Conservation (phyloP, 2,797 vertebrate species). For the Eptatretus atami region DNA sequence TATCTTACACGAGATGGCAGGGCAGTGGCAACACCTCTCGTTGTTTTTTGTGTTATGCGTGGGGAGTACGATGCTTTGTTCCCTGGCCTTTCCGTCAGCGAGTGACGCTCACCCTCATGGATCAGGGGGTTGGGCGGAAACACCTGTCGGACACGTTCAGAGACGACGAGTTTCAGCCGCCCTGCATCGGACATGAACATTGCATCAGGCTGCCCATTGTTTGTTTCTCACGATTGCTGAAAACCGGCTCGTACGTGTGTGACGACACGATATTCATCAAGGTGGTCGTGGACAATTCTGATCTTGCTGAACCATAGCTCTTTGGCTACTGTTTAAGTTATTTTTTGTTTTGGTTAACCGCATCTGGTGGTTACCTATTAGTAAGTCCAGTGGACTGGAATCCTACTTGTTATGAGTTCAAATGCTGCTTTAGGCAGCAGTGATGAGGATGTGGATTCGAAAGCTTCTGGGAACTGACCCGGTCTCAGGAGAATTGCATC, state of each 20-base stretch:
- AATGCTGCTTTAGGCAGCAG: no score
- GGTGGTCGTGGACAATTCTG: background rate
- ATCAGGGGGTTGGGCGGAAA: background rate
- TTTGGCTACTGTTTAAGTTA: no score
- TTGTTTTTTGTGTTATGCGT: conserved; percentile 6
- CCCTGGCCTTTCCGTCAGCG: conserved; percentile 7
- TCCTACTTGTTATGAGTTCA: no score
- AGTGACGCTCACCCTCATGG: conserved; percentile 5
- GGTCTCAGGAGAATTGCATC: no score
- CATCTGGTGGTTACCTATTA: no score
- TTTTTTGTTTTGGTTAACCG: no score
- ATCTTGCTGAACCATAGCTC: background rate
- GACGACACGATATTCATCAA: conserved; percentile 8
- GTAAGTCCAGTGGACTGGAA: no score
- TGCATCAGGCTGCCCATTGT: conserved; percentile 6
- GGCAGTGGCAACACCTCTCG: conserved; percentile 6
- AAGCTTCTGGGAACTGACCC: no score
- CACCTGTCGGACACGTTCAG: conserved; percentile 7
- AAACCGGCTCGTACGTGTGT: conserved; percentile 5
- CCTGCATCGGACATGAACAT: conserved; percentile 6
- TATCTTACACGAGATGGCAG: conserved; percentile 7
- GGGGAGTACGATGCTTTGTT: conserved; percentile 7
- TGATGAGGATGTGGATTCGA: no score
- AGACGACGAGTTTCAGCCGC: conserved; percentile 4
- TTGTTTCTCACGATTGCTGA: conserved; percentile 4